phyloP scores from a whole-genome alignment of 2,797 vertebrate species.

The Arvicola amphibius region DNA sequence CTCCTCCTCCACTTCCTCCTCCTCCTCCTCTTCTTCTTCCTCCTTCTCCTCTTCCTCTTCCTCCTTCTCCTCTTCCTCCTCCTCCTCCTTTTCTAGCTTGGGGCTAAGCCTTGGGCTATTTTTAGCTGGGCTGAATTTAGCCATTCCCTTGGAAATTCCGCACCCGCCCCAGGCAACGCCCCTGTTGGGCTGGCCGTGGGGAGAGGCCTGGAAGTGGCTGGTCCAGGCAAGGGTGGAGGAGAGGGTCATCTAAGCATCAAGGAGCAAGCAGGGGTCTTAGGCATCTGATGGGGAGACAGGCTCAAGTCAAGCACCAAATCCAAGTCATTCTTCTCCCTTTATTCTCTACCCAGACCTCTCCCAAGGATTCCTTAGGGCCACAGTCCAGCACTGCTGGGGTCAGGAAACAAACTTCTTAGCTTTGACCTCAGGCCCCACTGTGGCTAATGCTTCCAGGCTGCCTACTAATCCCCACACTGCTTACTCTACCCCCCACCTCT shows the following conservation, averaged over 20 bases:
- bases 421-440: neutral
- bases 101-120: slow-evolving; percentile 83
- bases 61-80: neutral
- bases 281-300: slow-evolving; percentile 24
- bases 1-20: neutral
- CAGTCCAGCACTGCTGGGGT: neutral
- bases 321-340: neutral
- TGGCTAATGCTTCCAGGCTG: neutral
- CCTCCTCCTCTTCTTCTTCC: neutral
- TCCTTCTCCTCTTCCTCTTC: neutral
- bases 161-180: slow-evolving; percentile 81
- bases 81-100: slow-evolving; percentile 48
- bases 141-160: slow-evolving; percentile 89
- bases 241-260: neutral
- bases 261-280: neutral
- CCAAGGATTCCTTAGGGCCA: neutral
- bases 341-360: neutral
- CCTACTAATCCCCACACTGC: neutral
- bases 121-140: slow-evolving; percentile 88
- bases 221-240: neutral
- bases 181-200: slow-evolving; percentile 55
- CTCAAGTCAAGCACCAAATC: neutral
- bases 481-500: neutral
- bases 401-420: neutral
- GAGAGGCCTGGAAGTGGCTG: neutral